These are phyloP conservation scores for Sabatieria punctata DNA, from an alignment of 2,888 invertebrate genomes.

Conservation along the genomic window DNA sequence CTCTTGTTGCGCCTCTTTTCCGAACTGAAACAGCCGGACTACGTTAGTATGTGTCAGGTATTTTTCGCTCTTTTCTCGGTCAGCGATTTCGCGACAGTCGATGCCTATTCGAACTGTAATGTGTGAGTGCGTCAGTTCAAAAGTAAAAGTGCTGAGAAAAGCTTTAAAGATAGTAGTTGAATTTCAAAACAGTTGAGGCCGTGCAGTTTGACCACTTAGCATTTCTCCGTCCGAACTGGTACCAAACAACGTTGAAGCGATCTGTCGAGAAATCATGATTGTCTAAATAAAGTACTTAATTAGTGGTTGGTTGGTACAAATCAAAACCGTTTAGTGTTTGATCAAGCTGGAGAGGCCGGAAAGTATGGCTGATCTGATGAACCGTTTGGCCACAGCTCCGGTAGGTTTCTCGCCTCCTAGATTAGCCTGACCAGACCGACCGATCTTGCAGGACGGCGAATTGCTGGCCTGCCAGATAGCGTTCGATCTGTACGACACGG, in stretches of 20 bases:
- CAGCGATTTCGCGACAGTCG: not conserved
- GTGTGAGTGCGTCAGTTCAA: too few relatives aligned
- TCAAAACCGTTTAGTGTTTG: constrained; percentile 20
- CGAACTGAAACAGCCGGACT: constrained; percentile 74
- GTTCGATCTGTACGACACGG: constrained; percentile 96
- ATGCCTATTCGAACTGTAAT: not conserved
- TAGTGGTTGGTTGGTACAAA: too few relatives aligned
- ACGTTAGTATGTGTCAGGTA: constrained; percentile 75
- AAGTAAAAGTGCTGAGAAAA: too few relatives aligned
- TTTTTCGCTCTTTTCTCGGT: not conserved
- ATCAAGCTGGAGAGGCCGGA: constrained; percentile 20
- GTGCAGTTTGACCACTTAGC: too few relatives aligned
- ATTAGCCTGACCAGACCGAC: not conserved
- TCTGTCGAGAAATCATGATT: too few relatives aligned
- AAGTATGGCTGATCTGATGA: constrained; percentile 17
- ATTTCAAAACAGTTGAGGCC: too few relatives aligned
- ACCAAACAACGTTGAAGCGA: too few relatives aligned
- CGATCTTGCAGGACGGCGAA: constrained; percentile 10
- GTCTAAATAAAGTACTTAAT: too few relatives aligned
- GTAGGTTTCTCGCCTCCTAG: not conserved
- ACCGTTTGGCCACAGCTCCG: not conserved
- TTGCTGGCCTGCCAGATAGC: constrained; percentile 87
- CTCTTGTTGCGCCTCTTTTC: constrained; percentile 75
- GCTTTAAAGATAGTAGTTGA: too few relatives aligned
- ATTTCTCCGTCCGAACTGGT: too few relatives aligned